phyloP scores from a whole-genome alignment of 2,797 vertebrate genomes.

The Antrozous pallidus region DNA sequence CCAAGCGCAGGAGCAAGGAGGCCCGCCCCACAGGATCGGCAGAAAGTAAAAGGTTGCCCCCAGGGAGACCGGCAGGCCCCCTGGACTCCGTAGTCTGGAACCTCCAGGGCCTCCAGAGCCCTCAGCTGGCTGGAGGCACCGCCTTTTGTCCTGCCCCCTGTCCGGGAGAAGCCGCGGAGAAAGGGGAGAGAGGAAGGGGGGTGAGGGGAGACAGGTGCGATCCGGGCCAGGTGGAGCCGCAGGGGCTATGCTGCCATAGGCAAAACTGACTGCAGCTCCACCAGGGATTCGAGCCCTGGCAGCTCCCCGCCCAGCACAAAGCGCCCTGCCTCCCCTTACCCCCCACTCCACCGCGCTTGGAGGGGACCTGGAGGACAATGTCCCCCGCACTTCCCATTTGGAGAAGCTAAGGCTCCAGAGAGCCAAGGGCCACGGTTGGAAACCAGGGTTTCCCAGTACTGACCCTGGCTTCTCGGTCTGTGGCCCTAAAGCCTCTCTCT shows the following conservation, averaged over 20 bases:
- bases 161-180: neutral
- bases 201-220: neutral
- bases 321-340: neutral
- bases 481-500: neutral
- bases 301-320: conserved; percentile 16
- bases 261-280: neutral
- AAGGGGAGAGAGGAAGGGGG: neutral
- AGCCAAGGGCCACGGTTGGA: neutral
- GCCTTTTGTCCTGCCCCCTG: conserved; percentile 63
- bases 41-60: neutral
- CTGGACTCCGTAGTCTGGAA: neutral
- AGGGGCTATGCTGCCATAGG: neutral
- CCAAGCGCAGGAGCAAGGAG: neutral
- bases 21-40: neutral
- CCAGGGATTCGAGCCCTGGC: neutral
- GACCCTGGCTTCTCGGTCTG: neutral
- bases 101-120: neutral
- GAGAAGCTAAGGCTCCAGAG: neutral
- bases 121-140: neutral
- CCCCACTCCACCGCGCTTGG: neutral
- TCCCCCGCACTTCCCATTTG: neutral
- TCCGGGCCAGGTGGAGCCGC: neutral
- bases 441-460: neutral
- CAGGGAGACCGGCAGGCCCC: neutral
- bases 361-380: neutral